These are phyloP conservation scores for Nannoperca australis DNA, from an alignment of 2,797 vertebrate species.

Conservation along the genomic window DNA sequence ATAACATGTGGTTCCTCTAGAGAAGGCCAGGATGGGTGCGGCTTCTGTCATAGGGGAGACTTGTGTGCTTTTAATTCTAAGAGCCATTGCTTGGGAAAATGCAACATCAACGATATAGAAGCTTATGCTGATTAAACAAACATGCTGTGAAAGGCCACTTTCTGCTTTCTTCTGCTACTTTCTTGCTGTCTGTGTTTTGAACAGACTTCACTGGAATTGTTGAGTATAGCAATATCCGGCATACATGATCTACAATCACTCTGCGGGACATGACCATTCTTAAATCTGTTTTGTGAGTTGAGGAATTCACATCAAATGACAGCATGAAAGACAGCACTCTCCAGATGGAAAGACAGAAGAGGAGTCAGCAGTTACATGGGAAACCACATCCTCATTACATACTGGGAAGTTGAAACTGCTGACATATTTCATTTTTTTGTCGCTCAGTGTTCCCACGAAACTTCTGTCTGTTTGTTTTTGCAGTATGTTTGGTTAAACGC, in stretches of 20 bases:
- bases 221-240: neutral
- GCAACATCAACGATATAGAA: neutral
- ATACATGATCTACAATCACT: conserved; percentile 1
- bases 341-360: conserved; percentile 6
- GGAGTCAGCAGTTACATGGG: conserved; percentile 28
- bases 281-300: conserved; percentile 13
- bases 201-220: neutral
- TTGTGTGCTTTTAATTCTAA: neutral
- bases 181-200: neutral
- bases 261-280: neutral
- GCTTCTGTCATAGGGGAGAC: neutral
- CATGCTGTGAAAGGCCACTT: neutral
- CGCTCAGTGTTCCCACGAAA: neutral
- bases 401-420: conserved; percentile 14
- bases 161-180: neutral
- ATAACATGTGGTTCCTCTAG: conserved; percentile 5
- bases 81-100: neutral
- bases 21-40: neutral
- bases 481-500: neutral
- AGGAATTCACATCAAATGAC: conserved; percentile 29
- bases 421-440: neutral
- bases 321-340: conserved; percentile 12
- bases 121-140: conserved; percentile 10
- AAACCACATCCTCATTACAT: conserved; percentile 4
- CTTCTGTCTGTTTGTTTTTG: neutral